Evolutionary conservation across 2,113 vertebrate genomes (phyloP), one percentile per base, ranked within the genome.

Genomic region (Rhabdomys dilectus): DNA sequence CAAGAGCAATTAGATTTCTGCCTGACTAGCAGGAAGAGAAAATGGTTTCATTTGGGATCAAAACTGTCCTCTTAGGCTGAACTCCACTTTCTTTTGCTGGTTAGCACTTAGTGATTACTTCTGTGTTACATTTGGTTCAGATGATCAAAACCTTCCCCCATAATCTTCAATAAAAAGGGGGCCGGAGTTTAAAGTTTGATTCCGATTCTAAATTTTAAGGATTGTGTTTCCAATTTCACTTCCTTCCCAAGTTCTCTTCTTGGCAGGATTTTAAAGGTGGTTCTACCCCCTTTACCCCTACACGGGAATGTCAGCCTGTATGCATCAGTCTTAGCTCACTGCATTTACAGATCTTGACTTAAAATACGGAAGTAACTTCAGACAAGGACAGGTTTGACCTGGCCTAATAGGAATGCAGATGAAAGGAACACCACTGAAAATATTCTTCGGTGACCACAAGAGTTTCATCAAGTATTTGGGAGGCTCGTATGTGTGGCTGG

Each of bases 1-100:
- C 97, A 96, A 97, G 96, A 99, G 96, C 98, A 98, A 98, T 98
- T 98, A 98, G 97, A 98, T 98, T 98, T 98, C 98, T 98, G 98
- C 98, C 98, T 99, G 98, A 98, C 97, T 98, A 98, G 97, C 98
- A 95, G 97, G 97, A 95, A 96, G 94, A 98, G 96, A 98, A 98
- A 98, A 98, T 96, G 97, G 96, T 98, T 98, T 98, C 98, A 98
- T 98, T 98, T 98, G 97, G 97, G 96, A 98, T 98, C 98, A 98
- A 98, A 98, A 98, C 94, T 97, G 97, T 99, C 97, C 97, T 97
- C 97, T 96, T 94, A 96, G 97, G 97, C 98, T 96, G 96, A 98
- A 98, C 98, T 98, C 98, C 95, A 98, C 97, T 98, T 98, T 96
- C 96, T 78, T 96, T 97, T 98, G 96, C 98, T 97, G 98, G 98